Conservation (phyloP, 2,888 invertebrate genomes). For the Hyles lineata region DNA sequence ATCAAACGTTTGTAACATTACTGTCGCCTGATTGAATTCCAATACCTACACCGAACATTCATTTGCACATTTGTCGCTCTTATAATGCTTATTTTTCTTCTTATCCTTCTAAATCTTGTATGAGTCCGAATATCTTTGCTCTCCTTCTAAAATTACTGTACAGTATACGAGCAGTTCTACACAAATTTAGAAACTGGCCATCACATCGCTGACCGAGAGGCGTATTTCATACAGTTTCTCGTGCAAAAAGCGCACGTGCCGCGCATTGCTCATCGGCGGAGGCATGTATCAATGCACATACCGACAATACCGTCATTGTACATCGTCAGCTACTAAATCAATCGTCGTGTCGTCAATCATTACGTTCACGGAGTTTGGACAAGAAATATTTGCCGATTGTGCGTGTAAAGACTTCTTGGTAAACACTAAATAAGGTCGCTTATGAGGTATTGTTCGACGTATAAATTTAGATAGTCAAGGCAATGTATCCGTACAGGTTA, state of each 20-base stretch:
- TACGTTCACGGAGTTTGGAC: constrained; percentile 12
- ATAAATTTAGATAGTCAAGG: no score
- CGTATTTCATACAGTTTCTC: constrained; percentile 23
- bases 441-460: no score
- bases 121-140: background rate
- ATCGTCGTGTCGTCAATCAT: constrained; percentile 4
- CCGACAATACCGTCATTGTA: constrained; percentile 3
- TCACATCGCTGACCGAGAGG: constrained; percentile 16
- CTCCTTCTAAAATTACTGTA: background rate
- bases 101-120: background rate
- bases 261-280: constrained; percentile 7
- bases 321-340: constrained; percentile 23
- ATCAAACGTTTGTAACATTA: background rate
- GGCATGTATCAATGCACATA: constrained; percentile 16
- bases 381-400: constrained; percentile 3
- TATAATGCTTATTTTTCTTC: background rate
- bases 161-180: background rate
- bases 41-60: background rate
- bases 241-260: constrained; percentile 2
- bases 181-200: constrained; percentile 1
- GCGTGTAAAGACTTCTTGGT: background rate
- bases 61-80: no score
- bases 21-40: background rate
- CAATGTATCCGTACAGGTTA: no score
- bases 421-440: no score